These are phyloP conservation scores for Chlamydotis undulata DNA, from an alignment of 2,113 vertebrate genomes.

Conservation along the genomic window DNA sequence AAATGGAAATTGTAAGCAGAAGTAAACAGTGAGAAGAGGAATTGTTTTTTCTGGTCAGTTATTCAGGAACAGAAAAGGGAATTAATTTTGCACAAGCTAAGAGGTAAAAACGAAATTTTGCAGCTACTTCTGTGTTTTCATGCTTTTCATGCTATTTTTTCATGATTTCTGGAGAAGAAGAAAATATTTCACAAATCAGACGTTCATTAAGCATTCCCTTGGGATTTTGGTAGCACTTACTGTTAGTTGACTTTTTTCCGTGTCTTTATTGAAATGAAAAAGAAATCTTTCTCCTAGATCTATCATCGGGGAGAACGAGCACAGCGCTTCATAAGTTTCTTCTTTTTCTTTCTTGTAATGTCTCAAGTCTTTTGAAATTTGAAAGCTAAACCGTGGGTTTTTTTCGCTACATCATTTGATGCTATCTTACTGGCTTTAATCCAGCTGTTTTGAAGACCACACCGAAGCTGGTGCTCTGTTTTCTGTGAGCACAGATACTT, in stretches of 20 bases:
- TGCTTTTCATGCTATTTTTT: not conserved
- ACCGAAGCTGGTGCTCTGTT: not conserved
- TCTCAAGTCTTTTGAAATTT: not conserved
- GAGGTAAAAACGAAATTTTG: not conserved
- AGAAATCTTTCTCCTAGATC: not conserved
- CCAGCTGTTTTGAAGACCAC: not conserved
- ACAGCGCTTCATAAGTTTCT: not conserved
- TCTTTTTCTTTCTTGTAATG: not conserved
- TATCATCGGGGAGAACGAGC: not conserved
- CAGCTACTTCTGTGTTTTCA: not conserved
- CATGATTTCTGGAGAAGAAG: not conserved
- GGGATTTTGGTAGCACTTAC: not conserved
- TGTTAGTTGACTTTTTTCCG: not conserved
- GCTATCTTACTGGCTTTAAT: not conserved
- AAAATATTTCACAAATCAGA: not conserved
- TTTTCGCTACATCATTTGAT: not conserved
- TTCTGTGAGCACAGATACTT: not conserved
- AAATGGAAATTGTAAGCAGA: conserved; percentile 53
- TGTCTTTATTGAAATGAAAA: not conserved
- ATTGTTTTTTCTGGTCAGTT: conserved; percentile 23
- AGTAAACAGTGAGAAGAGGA: conserved; percentile 58
- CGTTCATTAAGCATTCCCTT: not conserved
- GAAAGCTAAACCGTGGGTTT: not conserved
- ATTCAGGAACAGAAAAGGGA: conserved; percentile 58
- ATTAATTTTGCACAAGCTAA: conserved; percentile 34